Percentiles rank a stretch among this genome's conserved stretches.
Evolutionary conservation across 2,113 vertebrate genomes (phyloP).

Genomic region (Hippocampus guttulatus): DNA sequence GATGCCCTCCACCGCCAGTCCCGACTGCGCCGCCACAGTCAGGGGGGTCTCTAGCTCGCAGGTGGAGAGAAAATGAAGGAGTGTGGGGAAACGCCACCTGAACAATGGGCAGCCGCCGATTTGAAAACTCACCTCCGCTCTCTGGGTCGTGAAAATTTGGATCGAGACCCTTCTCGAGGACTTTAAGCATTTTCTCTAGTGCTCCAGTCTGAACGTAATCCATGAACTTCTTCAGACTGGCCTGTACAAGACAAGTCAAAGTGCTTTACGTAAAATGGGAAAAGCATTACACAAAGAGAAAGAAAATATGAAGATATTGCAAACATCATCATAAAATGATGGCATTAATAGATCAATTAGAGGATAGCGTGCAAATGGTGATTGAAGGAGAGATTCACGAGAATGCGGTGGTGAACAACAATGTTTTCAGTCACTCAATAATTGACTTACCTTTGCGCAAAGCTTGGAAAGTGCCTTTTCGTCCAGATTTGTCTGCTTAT

Average conservation of each 20-base stretch:
- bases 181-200: conserved; percentile 81
- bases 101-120: neutral
- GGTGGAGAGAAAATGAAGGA: conserved; percentile 1
- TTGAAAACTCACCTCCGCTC: conserved; percentile 76
- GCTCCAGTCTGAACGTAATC: conserved; percentile 83
- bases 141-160: conserved; percentile 90
- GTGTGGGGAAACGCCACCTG: neutral
- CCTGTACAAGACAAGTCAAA: conserved; percentile 57
- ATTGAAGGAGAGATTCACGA: no score
- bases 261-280: no score
- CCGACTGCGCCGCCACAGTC: conserved; percentile 76
- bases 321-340: no score
- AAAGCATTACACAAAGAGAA: no score
- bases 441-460: conserved; percentile 83
- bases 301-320: no score
- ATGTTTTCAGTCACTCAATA: neutral
- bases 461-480: conserved; percentile 93
- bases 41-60: conserved; percentile 79
- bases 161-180: conserved; percentile 89
- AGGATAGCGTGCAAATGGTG: no score
- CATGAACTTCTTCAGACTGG: conserved; percentile 87
- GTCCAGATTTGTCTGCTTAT: conserved; percentile 91
- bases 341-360: no score
- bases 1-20: conserved; percentile 77
- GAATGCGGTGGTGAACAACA: no score